A percentile compares a stretch with the other conserved stretches of the same genome.
Conservation (phyloP, 37 sponge, comb jelly and placozoan species). For the Cliona cf. orientalis region DNA sequence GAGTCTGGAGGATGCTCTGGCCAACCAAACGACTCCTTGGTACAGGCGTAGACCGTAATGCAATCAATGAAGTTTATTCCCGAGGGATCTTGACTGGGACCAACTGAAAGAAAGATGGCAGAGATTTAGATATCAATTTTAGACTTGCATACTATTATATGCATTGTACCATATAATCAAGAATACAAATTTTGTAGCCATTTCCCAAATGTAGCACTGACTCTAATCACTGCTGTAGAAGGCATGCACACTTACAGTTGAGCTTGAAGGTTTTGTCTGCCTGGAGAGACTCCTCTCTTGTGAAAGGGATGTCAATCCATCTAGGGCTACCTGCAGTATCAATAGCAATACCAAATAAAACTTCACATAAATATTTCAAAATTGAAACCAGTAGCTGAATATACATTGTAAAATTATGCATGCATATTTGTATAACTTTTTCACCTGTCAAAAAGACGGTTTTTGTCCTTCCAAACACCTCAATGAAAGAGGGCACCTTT, state of each 20-base stretch:
- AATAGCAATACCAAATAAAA: too few species aligned
- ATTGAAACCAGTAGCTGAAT: not conserved
- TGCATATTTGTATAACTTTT: too few species aligned
- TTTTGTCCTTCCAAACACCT: slow-evolving; percentile 73
- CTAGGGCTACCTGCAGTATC: slow-evolving; percentile 46
- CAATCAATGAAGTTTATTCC: slow-evolving; percentile 80
- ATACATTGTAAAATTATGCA: too few species aligned
- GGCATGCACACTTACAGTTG: slow-evolving; percentile 57
- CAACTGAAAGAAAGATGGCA: slow-evolving; percentile 73
- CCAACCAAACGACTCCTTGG: slow-evolving; percentile 81
- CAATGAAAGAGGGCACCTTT: slow-evolving; percentile 74
- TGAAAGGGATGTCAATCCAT: slow-evolving; percentile 91
- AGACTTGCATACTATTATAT: too few species aligned
- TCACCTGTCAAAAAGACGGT: not conserved
- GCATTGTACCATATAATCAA: too few species aligned
- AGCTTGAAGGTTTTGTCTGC: slow-evolving; percentile 78
- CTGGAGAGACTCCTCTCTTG: slow-evolving; percentile 80
- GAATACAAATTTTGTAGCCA: too few species aligned
- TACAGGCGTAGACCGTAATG: slow-evolving; percentile 66
- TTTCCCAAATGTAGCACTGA: too few species aligned
- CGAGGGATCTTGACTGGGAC: slow-evolving; percentile 81
- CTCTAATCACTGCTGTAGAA: too few species aligned
- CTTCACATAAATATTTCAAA: not conserved
- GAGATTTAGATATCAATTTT: too few species aligned
- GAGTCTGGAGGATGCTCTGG: slow-evolving; percentile 55